Evolutionary conservation across 2,113 vertebrate genomes (phyloP), one percentile per base, ranked within the genome.

Genomic region (Calypte anna): DNA sequence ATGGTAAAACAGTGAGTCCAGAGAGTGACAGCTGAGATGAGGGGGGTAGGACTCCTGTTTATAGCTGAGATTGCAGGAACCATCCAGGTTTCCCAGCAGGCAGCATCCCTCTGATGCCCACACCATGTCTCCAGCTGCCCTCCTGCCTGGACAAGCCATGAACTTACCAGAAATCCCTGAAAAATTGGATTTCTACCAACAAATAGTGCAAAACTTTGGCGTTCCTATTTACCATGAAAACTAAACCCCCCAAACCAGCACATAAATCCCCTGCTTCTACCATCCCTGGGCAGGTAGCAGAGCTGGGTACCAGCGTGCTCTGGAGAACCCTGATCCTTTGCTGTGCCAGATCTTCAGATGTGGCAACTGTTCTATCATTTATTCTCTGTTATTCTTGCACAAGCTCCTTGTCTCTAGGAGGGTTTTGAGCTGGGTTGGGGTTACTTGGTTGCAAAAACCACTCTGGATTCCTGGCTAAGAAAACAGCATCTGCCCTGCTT

Each of bases 61-160:
- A 86, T 27, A 87, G 74, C 62, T 86, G 57, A 7, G 61, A 7
- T 20, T 76, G 61, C 72, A 86, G 83, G 83, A 86, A 46, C 21
- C 44, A 24, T 59, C 57, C 66, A 2, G 6, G 1, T 61, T 59
- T 61, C 63, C 79, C 1, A 55, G 33, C 70, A 72, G 58, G 80
- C 72, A 75, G 75, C 53, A 27, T 75, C 89, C 15, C 80, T 76
- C 66, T 0, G 9, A 55, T 69, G 79, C 90, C 67, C 92, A 38
- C 55, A 33, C 62, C 58, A 12, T 2, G 1, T 62, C 88, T 90
- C 80, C 83, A 67, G 83, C 61, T 6, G 0, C 61, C 54, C 66
- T 90, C 86, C 86, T n/a, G 80, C 83, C 74, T 87, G 84, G 86
- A 61, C 67, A 82, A 84, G 76, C 55, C 61, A 22, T 90, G 86